Evolutionary conservation across 2,797 vertebrate species (phyloP).

Genomic region (Myripristis murdjan): DNA sequence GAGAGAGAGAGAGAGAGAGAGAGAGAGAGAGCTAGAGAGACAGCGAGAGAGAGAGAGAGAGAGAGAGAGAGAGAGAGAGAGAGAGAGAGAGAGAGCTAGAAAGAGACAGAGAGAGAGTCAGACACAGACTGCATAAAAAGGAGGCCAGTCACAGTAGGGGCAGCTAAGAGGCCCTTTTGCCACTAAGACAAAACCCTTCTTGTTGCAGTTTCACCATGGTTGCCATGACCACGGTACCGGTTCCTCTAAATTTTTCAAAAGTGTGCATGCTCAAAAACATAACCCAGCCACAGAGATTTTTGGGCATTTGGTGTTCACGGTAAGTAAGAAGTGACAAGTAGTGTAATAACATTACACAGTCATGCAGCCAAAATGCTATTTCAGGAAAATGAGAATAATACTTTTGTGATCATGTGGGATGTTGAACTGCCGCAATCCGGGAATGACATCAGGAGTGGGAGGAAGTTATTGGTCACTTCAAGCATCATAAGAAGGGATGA

Average conservation of each 20-base stretch:
- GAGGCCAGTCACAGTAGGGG: conserved; percentile 51
- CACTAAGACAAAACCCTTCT: conserved; percentile 76
- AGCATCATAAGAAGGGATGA: conserved; percentile 23
- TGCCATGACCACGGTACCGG: conserved; percentile 66
- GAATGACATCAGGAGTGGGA: conserved; percentile 18
- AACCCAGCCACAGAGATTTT: conserved; percentile 3
- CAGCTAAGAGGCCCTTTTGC: conserved; percentile 38
- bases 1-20: too few species aligned
- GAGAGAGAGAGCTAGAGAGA: conserved; percentile 2
- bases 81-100: conserved; percentile 10
- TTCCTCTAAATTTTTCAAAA: conserved; percentile 26
- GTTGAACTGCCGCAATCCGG: conserved; percentile 25
- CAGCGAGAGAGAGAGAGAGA: too few species aligned
- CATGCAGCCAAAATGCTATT: neutral
- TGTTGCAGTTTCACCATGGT: conserved; percentile 71
- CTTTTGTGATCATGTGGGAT: conserved; percentile 5
- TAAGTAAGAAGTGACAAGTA: too few species aligned
- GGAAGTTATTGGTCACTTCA: conserved; percentile 20
- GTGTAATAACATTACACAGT: too few species aligned
- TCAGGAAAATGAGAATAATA: neutral
- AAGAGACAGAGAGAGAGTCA: neutral
- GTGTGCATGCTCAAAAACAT: neutral
- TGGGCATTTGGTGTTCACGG: neutral
- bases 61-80: neutral
- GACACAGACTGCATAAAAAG: conserved; percentile 32